These are phyloP conservation scores for Drosophila gunungcola DNA, from an alignment of 1,140 invertebrate genomes.

Conservation along the genomic window DNA sequence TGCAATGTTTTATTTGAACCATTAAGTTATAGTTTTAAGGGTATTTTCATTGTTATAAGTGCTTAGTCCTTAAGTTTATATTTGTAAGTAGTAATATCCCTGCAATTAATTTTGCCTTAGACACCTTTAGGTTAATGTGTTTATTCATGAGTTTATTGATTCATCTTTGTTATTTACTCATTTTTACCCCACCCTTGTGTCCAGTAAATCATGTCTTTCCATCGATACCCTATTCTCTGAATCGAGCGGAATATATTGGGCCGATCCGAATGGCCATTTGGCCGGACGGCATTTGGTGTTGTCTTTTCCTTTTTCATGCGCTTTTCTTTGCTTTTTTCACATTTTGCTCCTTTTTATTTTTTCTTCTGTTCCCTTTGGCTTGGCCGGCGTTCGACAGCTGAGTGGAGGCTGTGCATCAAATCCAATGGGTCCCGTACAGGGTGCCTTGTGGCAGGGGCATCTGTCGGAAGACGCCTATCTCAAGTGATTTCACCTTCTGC, in stretches of 20 bases:
- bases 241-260: constrained; percentile 4
- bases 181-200: too few relatives aligned
- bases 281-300: constrained; percentile 60
- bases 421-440: constrained; percentile 49
- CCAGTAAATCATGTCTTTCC: neutral
- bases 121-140: too few relatives aligned
- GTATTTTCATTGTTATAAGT: too few relatives aligned
- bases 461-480: constrained; percentile 22
- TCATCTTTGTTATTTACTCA: too few relatives aligned
- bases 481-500: constrained; percentile 10
- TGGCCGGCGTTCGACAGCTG: constrained; percentile 59
- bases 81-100: neutral
- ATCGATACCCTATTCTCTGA: constrained; percentile 25
- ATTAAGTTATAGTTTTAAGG: too few relatives aligned
- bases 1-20: too few relatives aligned
- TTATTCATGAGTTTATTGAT: too few relatives aligned
- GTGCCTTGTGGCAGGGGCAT: constrained; percentile 38
- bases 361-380: constrained; percentile 11
- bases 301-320: constrained; percentile 27
- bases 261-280: constrained; percentile 59
- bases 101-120: too few relatives aligned
- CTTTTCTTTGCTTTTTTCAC: constrained; percentile 1
- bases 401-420: constrained; percentile 45
- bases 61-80: too few relatives aligned
- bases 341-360: constrained; percentile 7